Conservation (phyloP, 2,797 vertebrate species). For the Selene dorsalis region DNA sequence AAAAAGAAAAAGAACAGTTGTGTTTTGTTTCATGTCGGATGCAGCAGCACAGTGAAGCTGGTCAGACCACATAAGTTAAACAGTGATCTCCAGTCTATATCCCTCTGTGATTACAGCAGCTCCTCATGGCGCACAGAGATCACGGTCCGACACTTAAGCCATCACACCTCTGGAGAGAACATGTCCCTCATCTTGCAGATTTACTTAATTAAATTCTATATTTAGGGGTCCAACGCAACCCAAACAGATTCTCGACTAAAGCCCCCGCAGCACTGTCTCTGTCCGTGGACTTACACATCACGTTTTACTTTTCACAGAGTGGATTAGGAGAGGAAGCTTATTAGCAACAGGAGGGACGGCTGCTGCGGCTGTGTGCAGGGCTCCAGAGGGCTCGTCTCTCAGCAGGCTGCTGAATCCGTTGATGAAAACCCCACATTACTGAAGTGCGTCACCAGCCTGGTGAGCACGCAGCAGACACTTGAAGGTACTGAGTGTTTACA, state of each 20-base stretch:
- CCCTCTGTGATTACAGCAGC: conserved; percentile 5
- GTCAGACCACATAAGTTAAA: neutral
- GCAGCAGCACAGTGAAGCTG: neutral
- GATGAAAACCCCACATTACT: conserved; percentile 48
- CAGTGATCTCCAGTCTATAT: neutral
- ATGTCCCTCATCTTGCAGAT: conserved; percentile 37
- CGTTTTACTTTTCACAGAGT: conserved; percentile 31
- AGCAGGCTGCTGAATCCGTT: conserved; percentile 6
- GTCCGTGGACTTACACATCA: conserved; percentile 29
- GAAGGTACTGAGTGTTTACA: conserved; percentile 33
- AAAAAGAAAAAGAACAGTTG: neutral
- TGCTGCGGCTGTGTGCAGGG: conserved; percentile 12
- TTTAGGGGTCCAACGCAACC: conserved; percentile 37
- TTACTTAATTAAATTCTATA: conserved; percentile 64
- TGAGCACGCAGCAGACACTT: neutral
- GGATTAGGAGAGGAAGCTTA: conserved; percentile 29
- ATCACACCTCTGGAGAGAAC: conserved; percentile 12
- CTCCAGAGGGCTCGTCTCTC: conserved; percentile 20
- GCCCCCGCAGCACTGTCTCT: conserved; percentile 31
- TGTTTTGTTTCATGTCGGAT: conserved; percentile 10
- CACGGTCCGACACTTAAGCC: conserved; percentile 14
- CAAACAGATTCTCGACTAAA: conserved; percentile 26
- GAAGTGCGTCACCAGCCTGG: conserved; percentile 45
- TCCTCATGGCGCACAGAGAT: neutral
- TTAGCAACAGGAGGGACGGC: conserved; percentile 38